Percentiles rank a stretch among this genome's conserved stretches.
phyloP scores from a whole-genome alignment of 2,888 invertebrate species.

The Nephrotoma guestfalica region DNA sequence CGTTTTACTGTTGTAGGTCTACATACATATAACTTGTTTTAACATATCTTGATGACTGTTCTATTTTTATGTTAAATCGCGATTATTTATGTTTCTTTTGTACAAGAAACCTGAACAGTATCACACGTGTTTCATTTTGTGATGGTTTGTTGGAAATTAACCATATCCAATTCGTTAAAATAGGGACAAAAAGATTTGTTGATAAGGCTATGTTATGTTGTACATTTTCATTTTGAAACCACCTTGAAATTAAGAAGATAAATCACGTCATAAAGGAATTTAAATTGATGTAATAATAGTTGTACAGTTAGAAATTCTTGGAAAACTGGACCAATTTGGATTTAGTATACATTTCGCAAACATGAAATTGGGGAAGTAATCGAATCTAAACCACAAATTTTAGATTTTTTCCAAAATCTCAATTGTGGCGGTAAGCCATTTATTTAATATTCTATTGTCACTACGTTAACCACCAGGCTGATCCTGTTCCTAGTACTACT shows the following conservation, averaged over 20 bases:
- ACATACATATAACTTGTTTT: background rate
- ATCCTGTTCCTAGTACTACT: no score
- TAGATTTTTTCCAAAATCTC: no score
- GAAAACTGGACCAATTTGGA: no score
- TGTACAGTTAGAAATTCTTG: no score
- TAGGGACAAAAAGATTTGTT: background rate
- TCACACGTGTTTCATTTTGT: background rate
- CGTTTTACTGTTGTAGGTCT: background rate
- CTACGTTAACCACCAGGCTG: no score
- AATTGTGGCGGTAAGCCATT: no score
- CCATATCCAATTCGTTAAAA: background rate
- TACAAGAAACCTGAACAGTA: background rate
- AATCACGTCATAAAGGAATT: no score
- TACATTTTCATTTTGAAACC: background rate
- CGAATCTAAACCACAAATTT: no score
- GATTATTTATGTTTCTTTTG: background rate
- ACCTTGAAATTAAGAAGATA: background rate
- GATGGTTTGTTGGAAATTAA: background rate
- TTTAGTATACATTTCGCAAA: no score
- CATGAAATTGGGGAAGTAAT: no score
- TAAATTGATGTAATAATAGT: no score
- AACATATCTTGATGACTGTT: background rate
- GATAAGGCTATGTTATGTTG: background rate
- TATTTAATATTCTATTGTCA: no score
- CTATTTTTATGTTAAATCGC: background rate